Evolutionary conservation across 2,113 vertebrate genomes (phyloP), one percentile per base, ranked within the genome.

Genomic region (Mirounga angustirostris): DNA sequence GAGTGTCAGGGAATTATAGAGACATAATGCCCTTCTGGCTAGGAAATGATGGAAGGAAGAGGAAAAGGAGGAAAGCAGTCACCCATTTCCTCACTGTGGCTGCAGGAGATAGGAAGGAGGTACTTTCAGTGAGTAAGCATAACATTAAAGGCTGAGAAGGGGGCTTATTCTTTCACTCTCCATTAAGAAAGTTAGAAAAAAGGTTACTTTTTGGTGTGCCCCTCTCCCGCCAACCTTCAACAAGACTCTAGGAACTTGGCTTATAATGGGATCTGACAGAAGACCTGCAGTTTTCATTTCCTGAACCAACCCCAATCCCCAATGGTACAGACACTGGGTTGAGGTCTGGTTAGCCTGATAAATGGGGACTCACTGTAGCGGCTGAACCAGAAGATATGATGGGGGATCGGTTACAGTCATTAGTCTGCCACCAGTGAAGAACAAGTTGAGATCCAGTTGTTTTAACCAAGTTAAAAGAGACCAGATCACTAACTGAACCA

Each of bases 181-280:
- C 50, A 58, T 18, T 50, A 28, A 74, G 61, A 81, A 43, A 88
- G 14, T 33, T 85, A 28, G n/a, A 28, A 33, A 94, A 87, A 56
- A 56, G 36, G 33, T 74, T 19, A 65, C 46, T 50, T 74, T 33
- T 59, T 58, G 28, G 54, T 10, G 74, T 81, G 46, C 28, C 46
- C 46, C 21, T 88, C 76, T 79, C 26, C 56, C 65, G 76, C n/a
- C 22, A 93, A 69, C 28, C 26, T 78, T 58, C 84, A 96, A 96
- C n/a, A 83, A 76, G 28, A 67, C 36, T 82, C 71, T 59, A 65
- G 40, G 61, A 85, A 95, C 83, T 81, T 92, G 90, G 43, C 26
- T 18, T 65, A 30, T 46, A 65, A 74, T 56, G n/a, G 26, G 16
- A 73, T 92, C n/a, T 40, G 26, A n/a, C 33, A 73, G 76, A 46